Percentiles rank a stretch among this genome's conserved stretches.
phyloP scores from a whole-genome alignment of 2,888 invertebrate genomes.

The Bhutanitis thaidina region DNA sequence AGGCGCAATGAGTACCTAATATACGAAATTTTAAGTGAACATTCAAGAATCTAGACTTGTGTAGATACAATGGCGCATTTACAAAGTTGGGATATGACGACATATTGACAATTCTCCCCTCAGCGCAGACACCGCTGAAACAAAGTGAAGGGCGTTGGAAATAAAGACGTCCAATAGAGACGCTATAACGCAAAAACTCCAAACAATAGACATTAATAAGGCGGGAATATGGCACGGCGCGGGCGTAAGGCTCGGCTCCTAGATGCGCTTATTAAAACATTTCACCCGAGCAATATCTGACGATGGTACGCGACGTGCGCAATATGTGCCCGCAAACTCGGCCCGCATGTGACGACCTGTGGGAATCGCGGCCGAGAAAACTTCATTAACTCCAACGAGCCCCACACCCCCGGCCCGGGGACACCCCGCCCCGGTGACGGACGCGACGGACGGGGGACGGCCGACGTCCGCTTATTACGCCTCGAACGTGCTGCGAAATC shows the following conservation, averaged over 20 bases:
- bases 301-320: slow-evolving; percentile 63
- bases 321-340: slow-evolving; percentile 73
- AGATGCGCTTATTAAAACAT: slow-evolving; percentile 80
- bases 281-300: slow-evolving; percentile 70
- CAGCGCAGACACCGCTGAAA: neutral
- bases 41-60: too few relatives aligned
- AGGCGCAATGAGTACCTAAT: too few relatives aligned
- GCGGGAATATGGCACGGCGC: slow-evolving; percentile 51
- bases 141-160: slow-evolving; percentile 24
- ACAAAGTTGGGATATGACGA: neutral
- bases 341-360: slow-evolving; percentile 78
- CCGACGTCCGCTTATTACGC: slow-evolving; percentile 73
- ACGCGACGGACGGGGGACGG: slow-evolving; percentile 62
- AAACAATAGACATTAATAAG: slow-evolving; percentile 79
- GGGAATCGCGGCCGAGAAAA: slow-evolving; percentile 79
- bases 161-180: slow-evolving; percentile 44
- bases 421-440: slow-evolving; percentile 34
- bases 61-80: too few relatives aligned
- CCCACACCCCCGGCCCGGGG: slow-evolving; percentile 31
- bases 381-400: slow-evolving; percentile 78
- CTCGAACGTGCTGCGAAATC: slow-evolving; percentile 77
- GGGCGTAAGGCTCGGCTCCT: slow-evolving; percentile 47
- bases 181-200: slow-evolving; percentile 72
- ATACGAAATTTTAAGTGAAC: too few relatives aligned
- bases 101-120: neutral